Evolutionary conservation across 1,140 invertebrate genomes (phyloP).

Genomic region (Aphis gossypii): DNA sequence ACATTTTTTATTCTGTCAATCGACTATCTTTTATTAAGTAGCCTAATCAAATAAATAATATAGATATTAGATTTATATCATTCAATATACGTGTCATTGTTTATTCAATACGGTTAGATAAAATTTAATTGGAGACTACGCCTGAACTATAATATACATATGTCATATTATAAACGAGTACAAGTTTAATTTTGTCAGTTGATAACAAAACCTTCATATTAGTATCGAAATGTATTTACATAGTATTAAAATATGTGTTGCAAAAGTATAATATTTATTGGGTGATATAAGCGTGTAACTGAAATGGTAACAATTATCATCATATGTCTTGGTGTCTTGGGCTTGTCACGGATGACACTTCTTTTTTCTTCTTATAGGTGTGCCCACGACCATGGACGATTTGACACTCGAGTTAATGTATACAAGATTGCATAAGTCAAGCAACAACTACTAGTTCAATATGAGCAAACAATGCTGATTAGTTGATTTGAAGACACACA

Average conservation of each 20-base stretch:
- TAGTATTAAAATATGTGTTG: slow-evolving; percentile 15
- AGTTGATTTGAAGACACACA: not conserved
- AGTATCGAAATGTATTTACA: slow-evolving; percentile 25
- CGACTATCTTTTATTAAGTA: not conserved
- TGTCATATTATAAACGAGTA: not conserved
- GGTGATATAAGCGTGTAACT: not conserved
- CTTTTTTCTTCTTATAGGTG: slow-evolving; percentile 2
- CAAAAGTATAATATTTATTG: not conserved
- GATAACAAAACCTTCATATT: not conserved
- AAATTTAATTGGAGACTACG: not conserved
- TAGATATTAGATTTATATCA: not conserved
- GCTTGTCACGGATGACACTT: slow-evolving; percentile 28
- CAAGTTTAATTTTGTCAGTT: not conserved
- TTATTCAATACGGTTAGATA: not conserved
- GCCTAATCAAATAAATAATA: not conserved
- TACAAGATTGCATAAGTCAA: slow-evolving; percentile 14
- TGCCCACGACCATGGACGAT: not conserved
- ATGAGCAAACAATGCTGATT: not conserved
- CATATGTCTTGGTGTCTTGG: not conserved
- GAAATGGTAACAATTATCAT: slow-evolving; percentile 15
- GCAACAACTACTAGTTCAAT: not conserved
- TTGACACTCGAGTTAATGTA: slow-evolving; percentile 20
- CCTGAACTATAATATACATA: not conserved
- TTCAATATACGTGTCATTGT: not conserved
- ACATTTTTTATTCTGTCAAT: not conserved